A percentile compares a stretch with the other conserved stretches of the same genome.
phyloP scores from a whole-genome alignment of 2,888 invertebrate species.

The Anthophora plumipes region DNA sequence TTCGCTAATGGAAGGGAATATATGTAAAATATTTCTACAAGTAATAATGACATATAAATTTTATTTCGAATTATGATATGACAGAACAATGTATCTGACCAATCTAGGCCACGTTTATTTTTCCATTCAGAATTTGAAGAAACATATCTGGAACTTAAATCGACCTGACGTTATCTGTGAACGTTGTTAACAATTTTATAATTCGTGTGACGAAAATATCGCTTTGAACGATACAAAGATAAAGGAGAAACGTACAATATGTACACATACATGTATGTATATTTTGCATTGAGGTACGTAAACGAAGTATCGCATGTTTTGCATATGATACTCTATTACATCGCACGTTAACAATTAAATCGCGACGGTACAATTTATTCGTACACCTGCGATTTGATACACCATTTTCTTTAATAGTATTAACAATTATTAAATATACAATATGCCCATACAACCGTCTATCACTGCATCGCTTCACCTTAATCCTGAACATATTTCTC shows the following conservation, averaged over 20 bases:
- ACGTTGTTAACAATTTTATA: not conserved
- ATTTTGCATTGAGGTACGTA: slow-evolving; percentile 38
- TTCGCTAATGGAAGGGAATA: no score
- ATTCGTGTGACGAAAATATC: not conserved
- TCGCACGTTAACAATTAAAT: slow-evolving; percentile 54
- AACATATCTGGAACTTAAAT: not conserved
- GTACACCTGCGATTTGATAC: not conserved
- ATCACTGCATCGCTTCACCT: slow-evolving; percentile 14
- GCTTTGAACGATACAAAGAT: not conserved
- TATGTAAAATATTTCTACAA: no score
- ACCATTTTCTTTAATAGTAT: slow-evolving; percentile 20
- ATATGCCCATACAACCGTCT: slow-evolving; percentile 21
- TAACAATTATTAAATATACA: slow-evolving; percentile 50
- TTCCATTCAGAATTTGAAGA: not conserved
- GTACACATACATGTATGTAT: slow-evolving; percentile 48
- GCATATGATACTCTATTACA: slow-evolving; percentile 38
- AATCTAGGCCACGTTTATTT: slow-evolving; percentile 33
- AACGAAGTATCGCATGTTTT: slow-evolving; percentile 46
- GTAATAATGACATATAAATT: slow-evolving; percentile 42
- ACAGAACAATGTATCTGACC: slow-evolving; percentile 38
- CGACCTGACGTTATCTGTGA: not conserved
- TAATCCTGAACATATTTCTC: slow-evolving; percentile 22
- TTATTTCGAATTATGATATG: slow-evolving; percentile 44
- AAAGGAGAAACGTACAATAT: slow-evolving; percentile 21
- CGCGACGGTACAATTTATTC: slow-evolving; percentile 26